These are phyloP conservation scores for Pelodytes ibericus DNA, from an alignment of 2,797 vertebrate genomes.

Conservation along the genomic window DNA sequence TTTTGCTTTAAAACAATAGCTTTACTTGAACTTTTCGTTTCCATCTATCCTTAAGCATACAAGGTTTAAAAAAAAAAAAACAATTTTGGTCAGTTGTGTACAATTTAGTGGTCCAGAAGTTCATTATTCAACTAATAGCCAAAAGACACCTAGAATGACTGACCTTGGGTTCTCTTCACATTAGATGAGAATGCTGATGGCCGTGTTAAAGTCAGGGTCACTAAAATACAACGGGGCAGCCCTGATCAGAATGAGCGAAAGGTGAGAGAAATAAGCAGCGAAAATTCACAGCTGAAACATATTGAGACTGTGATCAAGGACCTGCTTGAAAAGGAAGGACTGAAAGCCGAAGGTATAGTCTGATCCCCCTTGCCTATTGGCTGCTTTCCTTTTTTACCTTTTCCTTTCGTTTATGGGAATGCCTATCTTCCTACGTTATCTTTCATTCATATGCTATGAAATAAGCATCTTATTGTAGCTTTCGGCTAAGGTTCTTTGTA, in stretches of 20 bases:
- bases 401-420: no score
- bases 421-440: no score
- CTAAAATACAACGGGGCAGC: conserved; percentile 85
- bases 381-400: no score
- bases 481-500: no score
- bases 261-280: conserved; percentile 87
- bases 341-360: conserved; percentile 95
- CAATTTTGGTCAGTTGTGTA: no score
- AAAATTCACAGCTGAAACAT: conserved; percentile 88
- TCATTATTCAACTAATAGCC: background rate
- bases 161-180: conserved; percentile 49
- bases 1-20: no score
- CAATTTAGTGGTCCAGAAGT: background rate
- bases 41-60: no score
- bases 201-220: conserved; percentile 91
- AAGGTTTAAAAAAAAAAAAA: no score
- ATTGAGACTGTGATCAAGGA: conserved; percentile 95
- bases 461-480: no score
- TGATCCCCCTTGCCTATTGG: no score
- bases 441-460: no score
- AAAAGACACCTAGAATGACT: background rate
- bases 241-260: conserved; percentile 82
- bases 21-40: no score
- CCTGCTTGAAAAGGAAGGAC: conserved; percentile 94
- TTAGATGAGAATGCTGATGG: conserved; percentile 72